phyloP scores from a whole-genome alignment of 2,888 invertebrate species.

The Frankliniella fusca region DNA sequence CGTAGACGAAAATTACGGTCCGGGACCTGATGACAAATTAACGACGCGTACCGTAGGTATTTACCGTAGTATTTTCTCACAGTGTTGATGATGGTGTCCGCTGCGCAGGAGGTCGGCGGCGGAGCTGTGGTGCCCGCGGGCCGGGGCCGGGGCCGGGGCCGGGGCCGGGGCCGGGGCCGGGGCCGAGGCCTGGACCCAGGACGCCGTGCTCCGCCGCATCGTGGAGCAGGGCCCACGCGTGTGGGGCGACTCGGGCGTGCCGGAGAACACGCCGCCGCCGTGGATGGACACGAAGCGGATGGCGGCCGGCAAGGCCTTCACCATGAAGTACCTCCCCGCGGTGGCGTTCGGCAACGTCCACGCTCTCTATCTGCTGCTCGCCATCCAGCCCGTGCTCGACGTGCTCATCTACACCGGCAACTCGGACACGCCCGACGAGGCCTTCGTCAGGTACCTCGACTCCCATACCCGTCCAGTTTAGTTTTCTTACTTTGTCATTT shows the following conservation, averaged over 20 bases:
- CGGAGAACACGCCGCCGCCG: conserved; percentile 43
- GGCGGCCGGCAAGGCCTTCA: conserved; percentile 49
- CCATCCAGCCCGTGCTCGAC: conserved; percentile 46
- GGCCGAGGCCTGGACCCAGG: neutral
- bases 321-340: conserved; percentile 45
- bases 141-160: neutral
- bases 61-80: no score
- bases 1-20: no score
- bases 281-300: conserved; percentile 50
- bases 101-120: no score
- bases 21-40: no score
- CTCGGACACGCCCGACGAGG: conserved; percentile 50
- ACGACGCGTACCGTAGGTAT: no score
- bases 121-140: neutral
- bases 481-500: no score
- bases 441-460: conserved; percentile 46
- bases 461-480: conserved; percentile 43
- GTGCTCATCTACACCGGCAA: conserved; percentile 50
- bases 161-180: neutral
- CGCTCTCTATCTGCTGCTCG: conserved; percentile 48
- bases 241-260: conserved; percentile 40
- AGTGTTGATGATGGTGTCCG: no score
- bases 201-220: neutral
- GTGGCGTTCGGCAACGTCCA: conserved; percentile 46
- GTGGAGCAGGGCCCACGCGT: neutral